phyloP scores from a whole-genome alignment of 2,888 invertebrate species.

The Erynnis tages region DNA sequence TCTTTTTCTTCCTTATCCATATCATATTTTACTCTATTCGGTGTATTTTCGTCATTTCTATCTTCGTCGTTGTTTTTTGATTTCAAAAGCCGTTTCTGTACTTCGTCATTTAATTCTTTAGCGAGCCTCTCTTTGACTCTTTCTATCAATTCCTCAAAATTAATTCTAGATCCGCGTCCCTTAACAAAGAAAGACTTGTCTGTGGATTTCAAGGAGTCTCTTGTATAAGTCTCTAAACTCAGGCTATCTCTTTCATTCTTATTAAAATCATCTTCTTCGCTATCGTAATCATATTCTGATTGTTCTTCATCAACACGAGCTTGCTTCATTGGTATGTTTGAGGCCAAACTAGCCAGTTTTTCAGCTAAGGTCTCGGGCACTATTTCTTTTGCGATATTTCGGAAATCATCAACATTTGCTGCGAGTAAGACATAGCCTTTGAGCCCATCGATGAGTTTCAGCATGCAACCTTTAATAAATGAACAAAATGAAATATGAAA shows the following conservation, averaged over 20 bases:
- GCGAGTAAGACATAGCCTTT: conserved; percentile 43
- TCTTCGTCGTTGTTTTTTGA: not conserved
- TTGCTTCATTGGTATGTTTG: conserved; percentile 20
- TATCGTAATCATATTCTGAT: conserved; percentile 14
- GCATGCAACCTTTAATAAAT: conserved; percentile 26
- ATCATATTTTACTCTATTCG: not conserved
- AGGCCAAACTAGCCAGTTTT: conserved; percentile 41
- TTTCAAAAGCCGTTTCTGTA: not conserved
- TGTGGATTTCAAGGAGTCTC: not conserved
- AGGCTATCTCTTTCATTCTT: not conserved
- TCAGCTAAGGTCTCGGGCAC: conserved; percentile 42
- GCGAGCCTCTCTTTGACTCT: conserved; percentile 43
- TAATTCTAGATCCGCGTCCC: conserved; percentile 28
- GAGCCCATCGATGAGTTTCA: conserved; percentile 2
- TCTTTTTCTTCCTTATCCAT: no score
- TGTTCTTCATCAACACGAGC: conserved; percentile 2
- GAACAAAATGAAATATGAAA: not conserved
- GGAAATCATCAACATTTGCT: conserved; percentile 50
- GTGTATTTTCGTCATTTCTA: not conserved
- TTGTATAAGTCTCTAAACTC: not conserved
- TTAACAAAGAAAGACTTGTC: conserved; percentile 26
- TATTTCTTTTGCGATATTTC: conserved; percentile 44
- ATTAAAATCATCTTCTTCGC: not conserved
- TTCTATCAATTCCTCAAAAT: conserved; percentile 45
- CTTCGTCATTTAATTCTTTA: conserved; percentile 7